Evolutionary conservation across 2,888 invertebrate species (phyloP).

Genomic region (Acronicta psi): DNA sequence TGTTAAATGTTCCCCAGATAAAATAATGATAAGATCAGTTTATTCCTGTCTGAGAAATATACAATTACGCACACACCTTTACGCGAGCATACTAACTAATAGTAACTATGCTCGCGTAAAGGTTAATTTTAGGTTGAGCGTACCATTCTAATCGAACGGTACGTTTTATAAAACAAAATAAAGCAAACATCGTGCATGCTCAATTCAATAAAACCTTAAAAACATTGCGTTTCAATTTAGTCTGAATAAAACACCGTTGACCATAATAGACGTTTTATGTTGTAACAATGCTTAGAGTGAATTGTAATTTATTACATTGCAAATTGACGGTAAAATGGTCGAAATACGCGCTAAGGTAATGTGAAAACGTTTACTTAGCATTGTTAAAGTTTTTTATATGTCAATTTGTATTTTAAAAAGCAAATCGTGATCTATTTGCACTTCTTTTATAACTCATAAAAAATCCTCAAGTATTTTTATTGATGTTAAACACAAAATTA

Average conservation of each 20-base stretch:
- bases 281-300: constrained; percentile 29
- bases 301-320: constrained; percentile 33
- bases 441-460: no score
- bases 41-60: background rate
- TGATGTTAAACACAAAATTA: no score
- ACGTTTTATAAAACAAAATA: constrained; percentile 15
- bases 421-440: no score
- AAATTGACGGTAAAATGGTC: constrained; percentile 35
- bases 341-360: constrained; percentile 23
- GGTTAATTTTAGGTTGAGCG: constrained; percentile 15
- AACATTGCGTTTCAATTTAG: constrained; percentile 22
- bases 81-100: no score
- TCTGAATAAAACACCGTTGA: constrained; percentile 21
- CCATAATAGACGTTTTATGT: constrained; percentile 32
- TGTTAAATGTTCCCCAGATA: no score
- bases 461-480: no score
- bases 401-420: constrained; percentile 7
- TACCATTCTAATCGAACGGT: constrained; percentile 11
- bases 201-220: constrained; percentile 25
- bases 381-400: constrained; percentile 13
- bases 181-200: constrained; percentile 26
- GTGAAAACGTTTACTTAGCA: constrained; percentile 23
- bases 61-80: no score
- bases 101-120: no score
- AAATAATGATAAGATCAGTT: no score